These are phyloP conservation scores for Myioborus miniatus DNA, from an alignment of 2,797 vertebrate genomes.

Conservation along the genomic window DNA sequence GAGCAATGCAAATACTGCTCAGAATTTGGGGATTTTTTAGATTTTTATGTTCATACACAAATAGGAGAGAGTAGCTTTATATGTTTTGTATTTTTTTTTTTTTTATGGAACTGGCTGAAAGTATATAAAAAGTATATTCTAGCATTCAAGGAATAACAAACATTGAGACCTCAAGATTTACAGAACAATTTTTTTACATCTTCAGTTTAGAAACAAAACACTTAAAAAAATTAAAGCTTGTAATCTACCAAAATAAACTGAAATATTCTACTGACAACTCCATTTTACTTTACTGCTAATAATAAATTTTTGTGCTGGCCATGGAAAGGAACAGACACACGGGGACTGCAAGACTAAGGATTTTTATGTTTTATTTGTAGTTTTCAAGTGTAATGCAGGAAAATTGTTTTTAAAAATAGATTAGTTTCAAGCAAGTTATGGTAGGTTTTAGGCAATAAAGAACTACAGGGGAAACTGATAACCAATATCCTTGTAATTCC, in stretches of 20 bases:
- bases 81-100: not conserved
- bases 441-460: not conserved
- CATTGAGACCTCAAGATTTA: not conserved
- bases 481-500: not conserved
- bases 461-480: not conserved
- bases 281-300: not conserved
- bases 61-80: not conserved
- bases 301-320: not conserved
- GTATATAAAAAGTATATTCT: not conserved
- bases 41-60: not conserved
- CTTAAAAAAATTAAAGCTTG: not conserved
- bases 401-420: not conserved
- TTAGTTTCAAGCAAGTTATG: not conserved
- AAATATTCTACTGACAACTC: not conserved
- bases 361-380: not conserved
- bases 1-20: not conserved
- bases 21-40: fast-evolving
- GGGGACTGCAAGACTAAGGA: not conserved
- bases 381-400: not conserved
- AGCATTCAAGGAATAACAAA: not conserved
- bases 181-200: not conserved
- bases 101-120: not conserved
- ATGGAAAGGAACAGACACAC: not conserved
- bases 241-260: not conserved
- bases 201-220: not conserved